phyloP scores from a whole-genome alignment of 2,888 invertebrate species.

The Plusia festucae region DNA sequence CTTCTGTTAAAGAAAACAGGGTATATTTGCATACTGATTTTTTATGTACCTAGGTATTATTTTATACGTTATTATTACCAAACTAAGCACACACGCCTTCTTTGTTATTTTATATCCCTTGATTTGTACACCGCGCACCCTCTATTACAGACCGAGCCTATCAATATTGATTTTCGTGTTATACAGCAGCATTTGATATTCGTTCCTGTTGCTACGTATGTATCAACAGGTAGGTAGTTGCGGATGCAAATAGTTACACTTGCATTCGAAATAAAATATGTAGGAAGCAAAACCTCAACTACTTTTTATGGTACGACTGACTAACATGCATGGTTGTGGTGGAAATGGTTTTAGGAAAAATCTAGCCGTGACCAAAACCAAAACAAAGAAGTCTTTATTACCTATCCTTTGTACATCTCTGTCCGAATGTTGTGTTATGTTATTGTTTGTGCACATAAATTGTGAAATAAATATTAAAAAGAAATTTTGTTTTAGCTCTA shows the following conservation, averaged over 20 bases:
- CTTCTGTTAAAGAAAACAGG: no score
- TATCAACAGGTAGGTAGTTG: not conserved
- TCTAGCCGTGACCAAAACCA: no score
- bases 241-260: not conserved
- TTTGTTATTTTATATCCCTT: not conserved
- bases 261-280: not conserved
- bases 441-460: no score
- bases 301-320: not conserved
- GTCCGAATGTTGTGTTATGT: no score
- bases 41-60: not conserved
- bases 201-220: not conserved
- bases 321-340: no score
- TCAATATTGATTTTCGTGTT: slow-evolving; percentile 1
- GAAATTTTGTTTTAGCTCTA: no score
- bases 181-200: not conserved
- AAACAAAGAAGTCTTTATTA: no score
- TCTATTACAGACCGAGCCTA: not conserved
- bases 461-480: no score
- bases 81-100: not conserved
- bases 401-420: no score
- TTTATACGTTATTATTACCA: not conserved
- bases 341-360: no score
- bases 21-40: no score
- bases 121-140: not conserved
- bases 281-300: not conserved